These are phyloP conservation scores for Enteromius paludinosus DNA, from an alignment of 2,797 vertebrate species.

Conservation along the genomic window DNA sequence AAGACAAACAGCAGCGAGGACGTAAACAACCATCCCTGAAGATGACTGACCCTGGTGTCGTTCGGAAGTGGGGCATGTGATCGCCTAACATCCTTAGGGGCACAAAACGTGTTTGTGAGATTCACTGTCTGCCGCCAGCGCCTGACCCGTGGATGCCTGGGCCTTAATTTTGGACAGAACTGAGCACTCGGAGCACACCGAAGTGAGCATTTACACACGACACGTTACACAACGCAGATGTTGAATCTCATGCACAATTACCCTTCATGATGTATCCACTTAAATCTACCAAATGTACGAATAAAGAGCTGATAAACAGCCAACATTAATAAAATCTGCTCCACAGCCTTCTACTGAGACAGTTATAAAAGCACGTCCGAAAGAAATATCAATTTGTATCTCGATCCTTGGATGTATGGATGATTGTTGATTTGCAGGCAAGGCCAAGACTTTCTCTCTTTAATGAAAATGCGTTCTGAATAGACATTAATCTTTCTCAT, in stretches of 20 bases:
- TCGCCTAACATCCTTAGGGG: conserved; percentile 64
- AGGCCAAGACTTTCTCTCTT: conserved; percentile 55
- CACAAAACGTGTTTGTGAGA: conserved; percentile 54
- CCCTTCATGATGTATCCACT: neutral
- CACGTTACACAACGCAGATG: neutral
- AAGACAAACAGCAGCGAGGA: conserved; percentile 60
- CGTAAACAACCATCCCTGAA: conserved; percentile 64
- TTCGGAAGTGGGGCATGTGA: conserved; percentile 63
- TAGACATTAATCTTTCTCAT: neutral
- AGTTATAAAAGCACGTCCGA: neutral
- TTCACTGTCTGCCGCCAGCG: conserved; percentile 30
- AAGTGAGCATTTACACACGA: neutral
- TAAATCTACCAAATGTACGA: conserved; percentile 5
- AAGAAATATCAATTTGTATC: neutral
- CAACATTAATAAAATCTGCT: conserved; percentile 5
- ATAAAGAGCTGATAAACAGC: neutral
- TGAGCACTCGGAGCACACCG: neutral
- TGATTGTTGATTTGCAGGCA: conserved; percentile 61
- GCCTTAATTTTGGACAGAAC: conserved; percentile 11
- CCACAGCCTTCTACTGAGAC: neutral
- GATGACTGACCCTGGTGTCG: conserved; percentile 55
- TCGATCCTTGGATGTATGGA: conserved; percentile 33
- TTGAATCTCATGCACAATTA: conserved; percentile 1
- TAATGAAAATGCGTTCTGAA: neutral
- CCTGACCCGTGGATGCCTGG: conserved; percentile 7